Conservation (phyloP, 2,113 vertebrate species). For the Cryptoleucopteryx plumbea region DNA sequence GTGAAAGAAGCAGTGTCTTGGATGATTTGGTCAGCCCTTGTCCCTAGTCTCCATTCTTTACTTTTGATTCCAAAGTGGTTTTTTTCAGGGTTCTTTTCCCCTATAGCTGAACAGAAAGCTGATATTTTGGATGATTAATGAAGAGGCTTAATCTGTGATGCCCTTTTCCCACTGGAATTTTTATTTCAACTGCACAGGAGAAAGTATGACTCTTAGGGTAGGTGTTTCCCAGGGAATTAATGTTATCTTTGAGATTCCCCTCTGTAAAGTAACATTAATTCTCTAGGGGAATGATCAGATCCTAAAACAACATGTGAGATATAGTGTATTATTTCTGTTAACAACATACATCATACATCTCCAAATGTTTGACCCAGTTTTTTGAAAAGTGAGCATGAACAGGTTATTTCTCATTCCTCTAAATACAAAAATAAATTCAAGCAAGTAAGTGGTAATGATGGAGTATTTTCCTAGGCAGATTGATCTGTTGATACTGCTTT, state of each 20-base stretch:
- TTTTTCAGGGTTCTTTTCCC: background rate
- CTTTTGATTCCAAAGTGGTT: background rate
- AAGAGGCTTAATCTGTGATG: background rate
- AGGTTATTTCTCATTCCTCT: background rate
- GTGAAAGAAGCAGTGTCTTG: background rate
- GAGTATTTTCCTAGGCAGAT: background rate
- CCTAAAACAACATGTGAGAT: background rate
- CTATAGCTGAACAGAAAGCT: background rate
- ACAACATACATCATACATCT: background rate
- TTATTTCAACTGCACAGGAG: background rate
- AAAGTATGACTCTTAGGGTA: background rate
- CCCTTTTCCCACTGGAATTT: background rate
- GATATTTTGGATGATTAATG: background rate
- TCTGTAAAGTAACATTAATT: background rate
- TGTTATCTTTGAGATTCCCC: background rate
- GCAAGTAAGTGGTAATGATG: background rate
- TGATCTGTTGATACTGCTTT: background rate
- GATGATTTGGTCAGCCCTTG: background rate
- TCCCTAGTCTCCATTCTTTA: background rate
- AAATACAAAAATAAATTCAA: background rate
- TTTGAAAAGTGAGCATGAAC: background rate
- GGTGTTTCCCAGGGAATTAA: background rate
- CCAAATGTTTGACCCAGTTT: background rate
- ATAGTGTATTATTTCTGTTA: background rate
- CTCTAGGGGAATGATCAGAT: background rate